Base-by-base conservation (phyloP, 2,113 vertebrate genomes). In the Barnardius zonarius region DNA sequence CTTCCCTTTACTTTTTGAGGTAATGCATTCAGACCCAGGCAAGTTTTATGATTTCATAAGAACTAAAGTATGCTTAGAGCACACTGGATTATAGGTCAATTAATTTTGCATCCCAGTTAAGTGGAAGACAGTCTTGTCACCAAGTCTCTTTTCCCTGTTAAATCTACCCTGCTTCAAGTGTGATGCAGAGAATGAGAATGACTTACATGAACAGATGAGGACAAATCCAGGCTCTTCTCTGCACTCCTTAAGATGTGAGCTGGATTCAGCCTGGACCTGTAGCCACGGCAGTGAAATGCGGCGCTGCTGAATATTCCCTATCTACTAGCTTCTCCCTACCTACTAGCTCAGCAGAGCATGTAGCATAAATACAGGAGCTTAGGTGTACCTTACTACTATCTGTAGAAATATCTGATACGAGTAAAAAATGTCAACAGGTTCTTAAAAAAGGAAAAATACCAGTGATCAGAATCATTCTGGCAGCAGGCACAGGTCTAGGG, bases 91-190 rank as follows among this genome's bases (percentile, higher is more conserved):
- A 86, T 63, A 90, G 73, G 54, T 81, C 68, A 78, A 70, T 94
- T 94, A 83, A 70, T 92, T 87, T 52, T 88, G 76, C 61, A 67
- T 83, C 28, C 51, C 55, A 57, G 66, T 93, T 93, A 90, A 95
- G 35, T 24, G 28, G 82, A 82, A 95, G 61, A 48, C 61, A 88
- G 12, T 69, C 67, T 86, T 90, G 84, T n/a, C 73, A 49, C 49
- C 5, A 3, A 63, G 44, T 86, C 54, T 86, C n/a, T 88, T 70
- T 77, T 86, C 64, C 7, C 0, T 41, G 33, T 67, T 90, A 86
- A 86, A 92, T 63, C 59, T 52, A 22, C 31, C 25, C 49, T 37
- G 9, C 51, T 78, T 83, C 59, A 92, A 31, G 62, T 49, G 46
- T 23, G 39, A 81, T 67, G 68, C 43, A 92, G 54, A 92, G 37